phyloP scores from a whole-genome alignment of 2,113 vertebrate genomes.

The Lophochroa leadbeateri region DNA sequence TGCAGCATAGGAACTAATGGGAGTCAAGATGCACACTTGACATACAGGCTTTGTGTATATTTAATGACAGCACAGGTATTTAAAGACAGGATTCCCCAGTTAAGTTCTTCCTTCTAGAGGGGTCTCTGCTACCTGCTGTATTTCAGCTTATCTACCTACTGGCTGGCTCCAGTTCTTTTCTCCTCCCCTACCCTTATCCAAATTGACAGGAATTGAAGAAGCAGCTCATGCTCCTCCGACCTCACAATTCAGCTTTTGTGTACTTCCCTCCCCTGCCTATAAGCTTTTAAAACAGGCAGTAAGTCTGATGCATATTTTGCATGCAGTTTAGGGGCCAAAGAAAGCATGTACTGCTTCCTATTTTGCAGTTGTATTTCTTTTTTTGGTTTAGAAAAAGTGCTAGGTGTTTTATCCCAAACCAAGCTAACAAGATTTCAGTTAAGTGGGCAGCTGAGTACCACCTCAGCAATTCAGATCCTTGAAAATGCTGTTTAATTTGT shows the following conservation, averaged over 20 bases:
- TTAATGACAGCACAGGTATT: not conserved
- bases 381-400: not conserved
- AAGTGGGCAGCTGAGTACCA: not conserved
- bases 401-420: not conserved
- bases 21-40: not conserved
- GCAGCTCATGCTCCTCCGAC: not conserved
- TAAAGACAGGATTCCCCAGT: not conserved
- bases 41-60: not conserved
- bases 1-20: not conserved
- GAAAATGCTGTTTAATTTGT: not conserved
- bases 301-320: not conserved
- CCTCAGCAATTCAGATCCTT: not conserved
- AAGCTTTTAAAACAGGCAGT: not conserved
- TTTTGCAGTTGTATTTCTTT: not conserved
- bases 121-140: not conserved
- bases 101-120: not conserved
- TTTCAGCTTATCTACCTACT: not conserved
- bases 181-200: not conserved
- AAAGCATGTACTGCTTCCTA: not conserved
- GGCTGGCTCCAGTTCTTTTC: not conserved
- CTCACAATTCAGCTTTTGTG: not conserved
- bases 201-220: not conserved
- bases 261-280: not conserved
- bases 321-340: not conserved
- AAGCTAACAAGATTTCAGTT: not conserved